Conservation (phyloP, 2,888 invertebrate genomes). For the Cybosia mesomella region DNA sequence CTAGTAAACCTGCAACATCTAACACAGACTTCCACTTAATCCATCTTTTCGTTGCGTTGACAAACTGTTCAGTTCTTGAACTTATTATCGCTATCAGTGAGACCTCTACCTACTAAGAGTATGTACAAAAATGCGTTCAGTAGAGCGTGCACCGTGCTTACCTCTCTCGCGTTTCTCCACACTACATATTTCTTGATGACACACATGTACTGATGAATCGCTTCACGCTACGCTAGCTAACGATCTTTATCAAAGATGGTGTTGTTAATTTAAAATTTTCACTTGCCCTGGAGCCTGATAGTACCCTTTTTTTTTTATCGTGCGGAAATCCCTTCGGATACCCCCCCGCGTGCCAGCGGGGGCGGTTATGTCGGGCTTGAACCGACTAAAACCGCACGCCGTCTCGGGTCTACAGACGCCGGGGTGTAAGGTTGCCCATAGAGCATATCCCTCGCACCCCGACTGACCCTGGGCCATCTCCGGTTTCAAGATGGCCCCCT, state of each 20-base stretch:
- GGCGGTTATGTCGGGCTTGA: too few relatives aligned
- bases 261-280: slow-evolving; percentile 34
- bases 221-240: slow-evolving; percentile 72
- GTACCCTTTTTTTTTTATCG: slow-evolving; percentile 8
- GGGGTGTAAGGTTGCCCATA: too few relatives aligned
- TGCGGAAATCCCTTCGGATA: too few relatives aligned
- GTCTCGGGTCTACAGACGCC: too few relatives aligned
- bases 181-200: slow-evolving; percentile 80
- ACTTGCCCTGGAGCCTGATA: slow-evolving; percentile 35
- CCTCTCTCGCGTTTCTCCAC: slow-evolving; percentile 83
- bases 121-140: slow-evolving; percentile 71
- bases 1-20: background rate
- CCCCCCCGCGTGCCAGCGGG: too few relatives aligned
- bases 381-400: too few relatives aligned
- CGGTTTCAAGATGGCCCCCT: too few relatives aligned
- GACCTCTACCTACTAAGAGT: slow-evolving; percentile 44
- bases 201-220: slow-evolving; percentile 74
- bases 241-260: slow-evolving; percentile 53
- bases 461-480: too few relatives aligned
- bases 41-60: background rate
- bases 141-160: slow-evolving; percentile 75
- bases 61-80: background rate
- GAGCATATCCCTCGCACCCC: too few relatives aligned
- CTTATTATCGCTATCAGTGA: slow-evolving; percentile 39
- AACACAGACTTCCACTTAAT: background rate